Conservation (phyloP, 1,140 invertebrate species). For the Dendrolimus kikuchii region DNA sequence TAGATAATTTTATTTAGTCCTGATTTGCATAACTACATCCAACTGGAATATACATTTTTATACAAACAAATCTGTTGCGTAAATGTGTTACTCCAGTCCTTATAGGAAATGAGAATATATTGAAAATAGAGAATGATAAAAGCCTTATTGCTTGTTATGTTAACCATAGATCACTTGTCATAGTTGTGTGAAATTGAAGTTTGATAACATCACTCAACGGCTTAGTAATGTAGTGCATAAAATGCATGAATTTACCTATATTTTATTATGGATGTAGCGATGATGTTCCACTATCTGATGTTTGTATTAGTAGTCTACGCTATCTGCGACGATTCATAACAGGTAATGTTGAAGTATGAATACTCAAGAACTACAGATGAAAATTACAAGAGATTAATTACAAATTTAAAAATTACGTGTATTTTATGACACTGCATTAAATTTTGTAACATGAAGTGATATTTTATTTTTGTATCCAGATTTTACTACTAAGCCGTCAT, state of each 20-base stretch:
- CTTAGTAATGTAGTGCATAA: slow-evolving; percentile 1
- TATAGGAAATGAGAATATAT: slow-evolving; percentile 32
- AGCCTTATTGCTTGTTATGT: slow-evolving; percentile 20
- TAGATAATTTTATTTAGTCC: too few relatives aligned
- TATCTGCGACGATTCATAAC: slow-evolving; percentile 4
- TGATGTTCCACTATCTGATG: slow-evolving; percentile 19
- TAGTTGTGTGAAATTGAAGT: slow-evolving; percentile 9
- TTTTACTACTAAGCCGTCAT: too few relatives aligned
- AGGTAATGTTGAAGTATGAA: too few relatives aligned
- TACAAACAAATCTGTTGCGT: too few relatives aligned
- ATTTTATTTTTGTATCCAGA: too few relatives aligned
- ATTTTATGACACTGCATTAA: too few relatives aligned
- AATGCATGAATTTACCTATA: neutral
- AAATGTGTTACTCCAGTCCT: slow-evolving; percentile 27
- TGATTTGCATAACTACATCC: too few relatives aligned
- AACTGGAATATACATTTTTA: too few relatives aligned
- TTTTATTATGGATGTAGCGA: slow-evolving; percentile 14
- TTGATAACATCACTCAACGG: slow-evolving; percentile 9
- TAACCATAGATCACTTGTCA: slow-evolving; percentile 17
- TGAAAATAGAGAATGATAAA: slow-evolving; percentile 6
- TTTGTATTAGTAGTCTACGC: slow-evolving; percentile 17
- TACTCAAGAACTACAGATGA: too few relatives aligned
- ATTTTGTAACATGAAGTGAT: too few relatives aligned
- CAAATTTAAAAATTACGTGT: too few relatives aligned
- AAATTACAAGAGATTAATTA: too few relatives aligned